Percentiles rank a stretch among this genome's conserved stretches.
Evolutionary conservation across 2,113 vertebrate genomes (phyloP).

Genomic region (Coracopsis vasa): DNA sequence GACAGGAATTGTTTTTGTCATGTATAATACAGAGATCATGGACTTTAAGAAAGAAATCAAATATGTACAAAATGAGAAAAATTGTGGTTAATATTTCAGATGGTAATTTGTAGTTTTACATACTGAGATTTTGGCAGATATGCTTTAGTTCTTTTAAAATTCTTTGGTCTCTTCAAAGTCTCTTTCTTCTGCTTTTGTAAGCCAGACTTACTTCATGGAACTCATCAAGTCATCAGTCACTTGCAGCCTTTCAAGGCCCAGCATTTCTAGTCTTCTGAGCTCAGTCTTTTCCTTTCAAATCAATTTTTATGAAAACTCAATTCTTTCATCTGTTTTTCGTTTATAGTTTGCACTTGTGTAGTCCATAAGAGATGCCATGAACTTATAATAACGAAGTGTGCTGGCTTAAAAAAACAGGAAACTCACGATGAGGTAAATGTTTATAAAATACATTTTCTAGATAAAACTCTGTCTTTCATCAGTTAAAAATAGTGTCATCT

Average conservation of each 20-base stretch:
- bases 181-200: neutral
- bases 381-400: slow-evolving; percentile 98
- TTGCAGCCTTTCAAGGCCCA: neutral
- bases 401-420: slow-evolving; percentile 97
- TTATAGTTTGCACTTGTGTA: slow-evolving; percentile 95
- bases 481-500: neutral
- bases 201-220: neutral
- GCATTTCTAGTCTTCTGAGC: neutral
- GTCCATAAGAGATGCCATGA: slow-evolving; percentile 98
- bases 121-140: neutral
- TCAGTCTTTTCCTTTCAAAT: neutral
- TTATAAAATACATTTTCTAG: slow-evolving; percentile 5
- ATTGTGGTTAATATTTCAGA: neutral
- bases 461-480: slow-evolving; percentile 11
- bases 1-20: neutral
- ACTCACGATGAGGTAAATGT: slow-evolving; percentile 90
- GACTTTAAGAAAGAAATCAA: neutral
- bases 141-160: neutral
- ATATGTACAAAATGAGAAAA: neutral
- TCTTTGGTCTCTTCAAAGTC: neutral
- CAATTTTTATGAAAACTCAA: neutral
- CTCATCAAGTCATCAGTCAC: neutral
- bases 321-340: slow-evolving; percentile 12
- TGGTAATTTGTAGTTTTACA: neutral
- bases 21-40: neutral